These are phyloP conservation scores for Zosterops lateralis DNA, from an alignment of 2,113 vertebrate species.

Conservation along the genomic window DNA sequence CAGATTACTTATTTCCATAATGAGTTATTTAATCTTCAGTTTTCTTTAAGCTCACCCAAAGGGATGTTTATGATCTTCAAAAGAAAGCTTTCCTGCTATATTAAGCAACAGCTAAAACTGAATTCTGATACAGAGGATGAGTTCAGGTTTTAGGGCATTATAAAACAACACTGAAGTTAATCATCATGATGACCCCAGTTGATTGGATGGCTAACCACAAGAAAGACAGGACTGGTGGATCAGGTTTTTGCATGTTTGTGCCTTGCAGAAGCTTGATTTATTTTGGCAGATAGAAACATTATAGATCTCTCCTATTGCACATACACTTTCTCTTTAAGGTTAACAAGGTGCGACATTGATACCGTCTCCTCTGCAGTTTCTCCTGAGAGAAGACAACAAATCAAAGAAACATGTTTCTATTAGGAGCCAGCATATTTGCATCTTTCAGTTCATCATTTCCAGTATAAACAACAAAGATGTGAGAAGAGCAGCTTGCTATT, in stretches of 20 bases:
- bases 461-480: background rate
- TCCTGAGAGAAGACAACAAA: background rate
- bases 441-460: background rate
- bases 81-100: background rate
- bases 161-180: background rate
- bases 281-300: background rate
- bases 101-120: background rate
- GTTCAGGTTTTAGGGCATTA: background rate
- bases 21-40: background rate
- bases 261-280: background rate
- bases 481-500: background rate
- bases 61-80: background rate
- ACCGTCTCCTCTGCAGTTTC: background rate
- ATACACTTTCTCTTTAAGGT: background rate
- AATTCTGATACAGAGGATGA: background rate
- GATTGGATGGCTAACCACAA: background rate
- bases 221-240: background rate
- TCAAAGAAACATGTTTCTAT: background rate
- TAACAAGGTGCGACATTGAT: background rate
- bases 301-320: background rate
- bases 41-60: conserved; percentile 1
- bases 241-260: background rate
- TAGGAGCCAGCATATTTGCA: background rate
- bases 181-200: background rate
- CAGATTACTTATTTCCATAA: background rate